Evolutionary conservation across 2,113 vertebrate species (phyloP).

Genomic region (Catharus minimus): DNA sequence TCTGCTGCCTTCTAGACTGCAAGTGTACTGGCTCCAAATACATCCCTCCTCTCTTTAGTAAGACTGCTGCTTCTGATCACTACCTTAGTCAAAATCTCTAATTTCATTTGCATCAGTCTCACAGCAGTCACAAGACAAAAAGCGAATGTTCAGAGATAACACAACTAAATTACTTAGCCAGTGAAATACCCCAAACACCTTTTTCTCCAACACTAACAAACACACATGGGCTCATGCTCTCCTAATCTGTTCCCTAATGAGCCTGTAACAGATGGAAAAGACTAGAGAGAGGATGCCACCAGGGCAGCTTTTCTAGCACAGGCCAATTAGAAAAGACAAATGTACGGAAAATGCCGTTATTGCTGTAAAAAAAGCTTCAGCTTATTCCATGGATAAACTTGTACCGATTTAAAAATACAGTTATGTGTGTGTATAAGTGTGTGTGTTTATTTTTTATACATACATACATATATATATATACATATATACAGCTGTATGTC

Average conservation of each 20-base stretch:
- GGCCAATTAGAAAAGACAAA: neutral
- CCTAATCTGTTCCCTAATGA: neutral
- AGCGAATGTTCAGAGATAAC: neutral
- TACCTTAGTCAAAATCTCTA: neutral
- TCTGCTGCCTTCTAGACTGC: neutral
- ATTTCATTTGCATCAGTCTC: neutral
- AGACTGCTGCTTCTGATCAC: neutral
- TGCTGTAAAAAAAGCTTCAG: neutral
- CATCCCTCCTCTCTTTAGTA: neutral
- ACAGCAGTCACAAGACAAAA: neutral
- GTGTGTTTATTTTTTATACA: too few relatives aligned
- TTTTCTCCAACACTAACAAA: neutral
- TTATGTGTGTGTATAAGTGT: rapidly evolving
- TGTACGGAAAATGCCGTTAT: neutral
- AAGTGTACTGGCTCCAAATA: neutral
- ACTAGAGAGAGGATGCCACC: neutral
- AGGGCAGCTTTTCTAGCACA: neutral
- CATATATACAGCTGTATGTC: neutral
- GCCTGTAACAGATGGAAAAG: neutral
- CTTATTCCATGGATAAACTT: neutral
- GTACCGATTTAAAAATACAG: neutral
- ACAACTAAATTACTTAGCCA: neutral
- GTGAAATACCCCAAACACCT: neutral
- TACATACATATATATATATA: too few relatives aligned
- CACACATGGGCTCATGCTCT: neutral